Evolutionary conservation across 2,113 vertebrate genomes (phyloP), one percentile per base, ranked within the genome.

Genomic region (Colistium nudipinnis): DNA sequence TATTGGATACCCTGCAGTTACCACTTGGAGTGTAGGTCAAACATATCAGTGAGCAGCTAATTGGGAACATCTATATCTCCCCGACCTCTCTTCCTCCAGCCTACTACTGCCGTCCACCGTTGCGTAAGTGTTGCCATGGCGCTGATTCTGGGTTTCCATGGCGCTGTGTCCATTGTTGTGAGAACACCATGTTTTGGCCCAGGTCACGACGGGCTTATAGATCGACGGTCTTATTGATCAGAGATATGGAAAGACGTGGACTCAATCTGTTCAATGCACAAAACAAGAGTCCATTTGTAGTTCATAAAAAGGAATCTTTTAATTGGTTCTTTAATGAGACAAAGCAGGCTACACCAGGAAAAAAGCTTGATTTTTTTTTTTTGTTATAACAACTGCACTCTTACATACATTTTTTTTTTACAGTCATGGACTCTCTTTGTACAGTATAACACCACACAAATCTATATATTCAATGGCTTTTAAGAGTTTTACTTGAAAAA

Each of bases 381-480:
- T 81, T 91, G 82, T 92, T 89, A 88, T 85, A 88, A 93, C 92
- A 93, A 91, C 91, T 91, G 86, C 91, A 93, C 90, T 92, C 91
- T 88, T 92, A 93, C 92, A 93, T 92, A 91, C 88, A 92, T 86
- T 87, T 90, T 87, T 92, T 85, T 86, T 90, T 86, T 92, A 93
- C 91, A 91, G 88, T 91, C 84, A 90, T 89, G 82, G 85, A 92
- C 91, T 93, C 90, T 86, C 83, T 89, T 90, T 87, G 80, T 83
- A 85, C 77, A 91, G 80, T 83, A 85, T 74, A 90, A 92, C 91
- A 92, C 84, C 93, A 92, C 91, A 94, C 91, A 93, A 91, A 90
- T 87, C 87, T 90, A 90, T 85, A 89, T 88, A 90, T 56, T 90
- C 71, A 91, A 94, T 93, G 93, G 92, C 92, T 94, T 93, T 88